phyloP scores from a whole-genome alignment of 1,140 invertebrate species.

The Pogonognathellus flavescens region DNA sequence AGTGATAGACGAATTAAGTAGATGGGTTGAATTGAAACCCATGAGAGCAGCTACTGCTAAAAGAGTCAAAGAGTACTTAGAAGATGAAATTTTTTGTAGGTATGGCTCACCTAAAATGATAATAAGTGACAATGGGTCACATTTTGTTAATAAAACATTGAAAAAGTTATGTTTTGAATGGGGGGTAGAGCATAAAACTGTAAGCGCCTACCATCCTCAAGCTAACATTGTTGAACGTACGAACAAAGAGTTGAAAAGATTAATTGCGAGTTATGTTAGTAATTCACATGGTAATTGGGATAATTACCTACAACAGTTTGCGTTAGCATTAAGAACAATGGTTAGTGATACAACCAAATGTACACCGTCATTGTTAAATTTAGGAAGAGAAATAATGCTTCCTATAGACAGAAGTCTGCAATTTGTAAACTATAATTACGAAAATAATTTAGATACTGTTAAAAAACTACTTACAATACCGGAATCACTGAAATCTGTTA shows the following conservation, averaged over 20 bases:
- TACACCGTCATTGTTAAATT: conserved; percentile 70
- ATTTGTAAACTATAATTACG: not conserved
- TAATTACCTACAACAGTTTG: conserved; percentile 68
- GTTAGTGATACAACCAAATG: conserved; percentile 68
- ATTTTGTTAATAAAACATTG: conserved; percentile 49
- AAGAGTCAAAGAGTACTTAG: conserved; percentile 66
- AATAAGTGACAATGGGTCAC: conserved; percentile 67
- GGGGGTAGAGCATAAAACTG: conserved; percentile 57
- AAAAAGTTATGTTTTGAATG: conserved; percentile 48
- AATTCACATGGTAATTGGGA: conserved; percentile 69
- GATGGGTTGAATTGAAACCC: conserved; percentile 67
- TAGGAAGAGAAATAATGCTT: conserved; percentile 68
- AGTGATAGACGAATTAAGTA: conserved; percentile 68
- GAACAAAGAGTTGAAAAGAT: conserved; percentile 70
- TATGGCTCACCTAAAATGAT: conserved; percentile 68
- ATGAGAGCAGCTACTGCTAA: conserved; percentile 67
- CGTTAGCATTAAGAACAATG: conserved; percentile 71
- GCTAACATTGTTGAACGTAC: conserved; percentile 70
- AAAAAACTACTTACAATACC: not conserved
- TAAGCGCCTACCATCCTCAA: conserved; percentile 69
- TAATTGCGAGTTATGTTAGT: conserved; percentile 69
- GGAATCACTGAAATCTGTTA: conserved; percentile 30
- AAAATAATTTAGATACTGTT: not conserved
- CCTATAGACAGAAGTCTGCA: conserved; percentile 49
- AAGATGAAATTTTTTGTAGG: conserved; percentile 66